Evolutionary conservation across 1,140 invertebrate species (phyloP).

Genomic region (Orussus abietinus): DNA sequence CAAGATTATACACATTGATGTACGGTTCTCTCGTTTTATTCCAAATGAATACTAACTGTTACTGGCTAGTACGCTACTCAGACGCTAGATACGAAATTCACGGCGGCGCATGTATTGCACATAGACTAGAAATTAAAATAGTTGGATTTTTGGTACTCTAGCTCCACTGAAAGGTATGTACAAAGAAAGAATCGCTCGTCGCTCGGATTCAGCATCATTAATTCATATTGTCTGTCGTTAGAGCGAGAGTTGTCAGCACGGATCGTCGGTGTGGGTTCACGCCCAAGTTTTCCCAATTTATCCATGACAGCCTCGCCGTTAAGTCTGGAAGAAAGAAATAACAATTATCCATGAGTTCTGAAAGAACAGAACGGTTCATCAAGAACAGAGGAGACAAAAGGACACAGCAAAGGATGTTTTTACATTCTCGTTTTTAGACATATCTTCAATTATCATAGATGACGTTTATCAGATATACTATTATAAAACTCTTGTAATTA

Average conservation of each 20-base stretch:
- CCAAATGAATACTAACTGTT: conserved; percentile 34
- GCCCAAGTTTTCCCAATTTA: conserved; percentile 97
- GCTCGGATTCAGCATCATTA: conserved; percentile 16
- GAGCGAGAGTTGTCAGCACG: conserved; percentile 73
- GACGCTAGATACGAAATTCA: conserved; percentile 24
- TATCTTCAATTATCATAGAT: too few species aligned
- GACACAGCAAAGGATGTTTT: too few species aligned
- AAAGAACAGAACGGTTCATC: too few species aligned
- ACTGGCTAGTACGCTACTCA: conserved; percentile 20
- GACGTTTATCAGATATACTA: too few species aligned
- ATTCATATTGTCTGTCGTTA: conserved; percentile 73
- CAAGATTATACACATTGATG: too few species aligned
- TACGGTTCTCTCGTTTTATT: conserved; percentile 17
- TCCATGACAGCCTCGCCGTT: conserved; percentile 95
- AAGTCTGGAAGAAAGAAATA: conserved; percentile 70
- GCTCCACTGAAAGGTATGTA: conserved; percentile 36
- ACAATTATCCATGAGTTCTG: too few species aligned
- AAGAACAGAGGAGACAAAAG: too few species aligned
- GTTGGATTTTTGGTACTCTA: conserved; percentile 21
- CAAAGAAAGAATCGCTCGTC: conserved; percentile 29
- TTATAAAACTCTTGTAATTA: too few species aligned
- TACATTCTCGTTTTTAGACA: too few species aligned
- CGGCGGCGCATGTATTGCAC: conserved; percentile 43
- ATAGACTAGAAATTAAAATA: conserved; percentile 34
- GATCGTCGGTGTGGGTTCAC: conserved; percentile 83